These are phyloP conservation scores for Drosophila bocqueti DNA, from an alignment of 1,140 invertebrate genomes.

Conservation along the genomic window DNA sequence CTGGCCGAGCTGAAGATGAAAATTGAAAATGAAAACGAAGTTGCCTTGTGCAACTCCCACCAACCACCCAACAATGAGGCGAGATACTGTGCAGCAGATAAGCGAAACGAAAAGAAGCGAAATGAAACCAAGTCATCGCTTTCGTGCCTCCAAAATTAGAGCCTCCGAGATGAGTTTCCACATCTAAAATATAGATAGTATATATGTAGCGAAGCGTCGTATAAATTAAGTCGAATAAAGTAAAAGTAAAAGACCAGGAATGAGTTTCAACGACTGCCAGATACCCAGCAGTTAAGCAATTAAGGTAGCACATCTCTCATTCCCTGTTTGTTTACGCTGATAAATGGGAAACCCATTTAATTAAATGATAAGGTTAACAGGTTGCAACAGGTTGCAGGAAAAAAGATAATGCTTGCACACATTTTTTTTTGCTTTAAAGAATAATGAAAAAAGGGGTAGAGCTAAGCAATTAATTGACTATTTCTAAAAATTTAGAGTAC, in stretches of 20 bases:
- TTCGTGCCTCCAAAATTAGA: conserved; percentile 36
- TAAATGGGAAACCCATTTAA: not conserved
- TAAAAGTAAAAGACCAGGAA: not conserved
- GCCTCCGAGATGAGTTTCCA: conserved; percentile 29
- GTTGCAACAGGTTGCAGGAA: not conserved
- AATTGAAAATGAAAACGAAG: conserved; percentile 38
- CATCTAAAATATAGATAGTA: conserved; percentile 21
- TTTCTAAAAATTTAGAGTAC: too few relatives aligned
- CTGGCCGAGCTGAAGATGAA: conserved; percentile 18
- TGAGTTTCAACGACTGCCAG: not conserved
- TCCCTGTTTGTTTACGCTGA: not conserved
- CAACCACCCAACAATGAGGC: conserved; percentile 18
- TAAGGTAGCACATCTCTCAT: not conserved
- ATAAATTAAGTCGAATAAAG: conserved; percentile 32
- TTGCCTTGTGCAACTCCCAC: conserved; percentile 40
- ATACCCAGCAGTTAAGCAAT: conserved; percentile 7
- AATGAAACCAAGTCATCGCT: conserved; percentile 40
- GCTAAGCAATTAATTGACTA: too few relatives aligned
- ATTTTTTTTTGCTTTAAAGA: not conserved
- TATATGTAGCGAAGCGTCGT: conserved; percentile 3
- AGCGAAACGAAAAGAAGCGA: conserved; percentile 42
- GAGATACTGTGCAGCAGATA: conserved; percentile 34
- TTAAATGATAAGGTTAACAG: conserved; percentile 8
- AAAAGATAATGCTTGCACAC: not conserved
- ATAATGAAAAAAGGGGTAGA: too few relatives aligned